Conservation (phyloP, 2,888 invertebrate genomes). For the Tetanocera ferruginea region DNA sequence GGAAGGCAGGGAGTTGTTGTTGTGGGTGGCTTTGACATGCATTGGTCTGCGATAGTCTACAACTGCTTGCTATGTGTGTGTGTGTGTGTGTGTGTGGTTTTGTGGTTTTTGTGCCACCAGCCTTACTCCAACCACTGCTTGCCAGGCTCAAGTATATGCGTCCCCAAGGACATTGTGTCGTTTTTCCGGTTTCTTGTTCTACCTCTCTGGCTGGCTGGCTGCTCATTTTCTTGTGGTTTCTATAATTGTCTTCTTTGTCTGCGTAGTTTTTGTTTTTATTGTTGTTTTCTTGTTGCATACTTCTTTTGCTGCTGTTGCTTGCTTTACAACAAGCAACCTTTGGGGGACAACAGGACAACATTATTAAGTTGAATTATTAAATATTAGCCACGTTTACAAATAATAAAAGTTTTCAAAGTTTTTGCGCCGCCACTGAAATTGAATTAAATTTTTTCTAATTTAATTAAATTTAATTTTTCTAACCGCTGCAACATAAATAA, state of each 20-base stretch:
- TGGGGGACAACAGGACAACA: constrained; percentile 42
- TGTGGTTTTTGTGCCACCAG: not conserved
- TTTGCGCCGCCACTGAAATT: constrained; percentile 16
- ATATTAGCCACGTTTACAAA: constrained; percentile 48
- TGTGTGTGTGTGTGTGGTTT: constrained; percentile 9
- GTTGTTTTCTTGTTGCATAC: constrained; percentile 10
- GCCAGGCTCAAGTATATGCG: constrained; percentile 16
- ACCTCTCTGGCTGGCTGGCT: not conserved
- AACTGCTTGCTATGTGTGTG: not conserved
- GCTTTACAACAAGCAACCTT: constrained; percentile 3
- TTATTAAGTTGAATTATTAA: constrained; percentile 54
- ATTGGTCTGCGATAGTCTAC: not conserved
- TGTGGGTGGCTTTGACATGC: not conserved
- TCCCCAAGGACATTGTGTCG: constrained; percentile 23
- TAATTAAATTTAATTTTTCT: constrained; percentile 26
- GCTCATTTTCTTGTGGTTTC: constrained; percentile 19
- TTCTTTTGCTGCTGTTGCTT: not conserved
- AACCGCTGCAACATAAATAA: not conserved
- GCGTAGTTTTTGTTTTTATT: not conserved
- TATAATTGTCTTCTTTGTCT: constrained; percentile 29
- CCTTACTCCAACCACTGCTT: not conserved
- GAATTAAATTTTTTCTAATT: constrained; percentile 30
- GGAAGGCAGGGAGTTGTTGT: not conserved
- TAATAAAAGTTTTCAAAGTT: constrained; percentile 33
- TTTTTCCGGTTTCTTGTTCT: not conserved